These are phyloP conservation scores for Syngnathus floridae DNA, from an alignment of 2,113 vertebrate genomes.

Conservation along the genomic window DNA sequence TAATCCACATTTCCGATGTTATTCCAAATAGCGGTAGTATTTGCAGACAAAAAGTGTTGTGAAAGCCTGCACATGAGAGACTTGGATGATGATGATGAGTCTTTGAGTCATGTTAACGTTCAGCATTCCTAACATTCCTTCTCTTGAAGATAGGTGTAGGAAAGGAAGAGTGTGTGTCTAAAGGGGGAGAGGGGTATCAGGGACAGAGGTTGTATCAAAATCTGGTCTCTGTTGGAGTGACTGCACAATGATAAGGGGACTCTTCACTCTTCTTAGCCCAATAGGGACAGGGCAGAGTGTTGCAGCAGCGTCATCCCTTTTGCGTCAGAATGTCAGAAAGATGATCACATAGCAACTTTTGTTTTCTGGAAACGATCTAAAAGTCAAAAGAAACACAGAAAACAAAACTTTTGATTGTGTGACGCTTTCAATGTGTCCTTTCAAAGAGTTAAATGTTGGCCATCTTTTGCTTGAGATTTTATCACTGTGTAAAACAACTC, in stretches of 20 bases:
- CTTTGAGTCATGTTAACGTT: conserved; percentile 27
- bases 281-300: neutral
- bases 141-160: conserved; percentile 37
- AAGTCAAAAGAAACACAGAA: conserved; percentile 10
- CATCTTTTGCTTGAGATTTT: conserved; percentile 41
- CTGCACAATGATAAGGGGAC: conserved; percentile 21
- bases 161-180: conserved; percentile 28
- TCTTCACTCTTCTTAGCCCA: neutral
- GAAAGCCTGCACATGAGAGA: neutral
- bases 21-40: neutral
- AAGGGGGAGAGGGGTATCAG: neutral
- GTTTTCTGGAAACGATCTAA: conserved; percentile 13
- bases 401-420: conserved; percentile 37
- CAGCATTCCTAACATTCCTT: conserved; percentile 59
- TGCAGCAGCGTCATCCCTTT: conserved; percentile 4
- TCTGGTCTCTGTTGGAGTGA: conserved; percentile 15
- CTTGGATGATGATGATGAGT: conserved; percentile 22
- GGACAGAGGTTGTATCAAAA: conserved; percentile 17
- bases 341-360: conserved; percentile 7
- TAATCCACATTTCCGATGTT: neutral
- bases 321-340: neutral
- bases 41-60: neutral
- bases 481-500: conserved; percentile 35
- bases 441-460: conserved; percentile 52
- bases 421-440: conserved; percentile 33